phyloP scores from a whole-genome alignment of 2,797 vertebrate genomes.

The Lagocephalus sceleratus region DNA sequence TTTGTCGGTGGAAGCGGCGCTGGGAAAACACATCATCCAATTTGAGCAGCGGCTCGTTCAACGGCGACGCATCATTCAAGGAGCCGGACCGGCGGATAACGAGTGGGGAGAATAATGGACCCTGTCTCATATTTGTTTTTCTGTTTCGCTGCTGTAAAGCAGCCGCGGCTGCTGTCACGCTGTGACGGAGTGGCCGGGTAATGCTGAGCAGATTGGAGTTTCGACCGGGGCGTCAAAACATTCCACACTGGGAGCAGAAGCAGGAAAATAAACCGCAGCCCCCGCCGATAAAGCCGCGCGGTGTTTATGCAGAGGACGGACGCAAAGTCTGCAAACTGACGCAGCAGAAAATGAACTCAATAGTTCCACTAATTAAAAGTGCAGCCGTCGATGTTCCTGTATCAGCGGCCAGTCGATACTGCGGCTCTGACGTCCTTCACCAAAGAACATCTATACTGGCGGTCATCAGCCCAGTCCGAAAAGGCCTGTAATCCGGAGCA shows the following conservation, averaged over 20 bases:
- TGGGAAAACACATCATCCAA: background rate
- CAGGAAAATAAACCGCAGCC: background rate
- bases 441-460: too few relatives aligned
- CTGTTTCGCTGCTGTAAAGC: background rate
- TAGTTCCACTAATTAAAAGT: slow-evolving; percentile 5
- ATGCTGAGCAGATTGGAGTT: slow-evolving; percentile 33
- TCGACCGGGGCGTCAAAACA: slow-evolving; percentile 10
- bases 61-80: background rate
- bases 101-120: background rate
- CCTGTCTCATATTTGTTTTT: background rate
- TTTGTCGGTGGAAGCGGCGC: slow-evolving; percentile 3
- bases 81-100: too few relatives aligned
- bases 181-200: slow-evolving; percentile 33
- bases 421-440: too few relatives aligned
- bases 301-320: background rate
- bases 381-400: slow-evolving; percentile 2
- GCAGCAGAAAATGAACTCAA: slow-evolving; percentile 2
- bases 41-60: slow-evolving; percentile 9
- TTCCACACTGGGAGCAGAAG: slow-evolving; percentile 14
- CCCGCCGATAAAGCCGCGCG: too few relatives aligned
- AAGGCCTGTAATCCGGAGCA: too few relatives aligned
- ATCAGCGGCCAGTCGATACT: background rate
- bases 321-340: background rate
- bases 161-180: slow-evolving; percentile 12
- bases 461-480: too few relatives aligned